A percentile compares a stretch with the other conserved stretches of the same genome.
phyloP scores from a whole-genome alignment of 2,113 vertebrate genomes.

The Chaetodon auriga region DNA sequence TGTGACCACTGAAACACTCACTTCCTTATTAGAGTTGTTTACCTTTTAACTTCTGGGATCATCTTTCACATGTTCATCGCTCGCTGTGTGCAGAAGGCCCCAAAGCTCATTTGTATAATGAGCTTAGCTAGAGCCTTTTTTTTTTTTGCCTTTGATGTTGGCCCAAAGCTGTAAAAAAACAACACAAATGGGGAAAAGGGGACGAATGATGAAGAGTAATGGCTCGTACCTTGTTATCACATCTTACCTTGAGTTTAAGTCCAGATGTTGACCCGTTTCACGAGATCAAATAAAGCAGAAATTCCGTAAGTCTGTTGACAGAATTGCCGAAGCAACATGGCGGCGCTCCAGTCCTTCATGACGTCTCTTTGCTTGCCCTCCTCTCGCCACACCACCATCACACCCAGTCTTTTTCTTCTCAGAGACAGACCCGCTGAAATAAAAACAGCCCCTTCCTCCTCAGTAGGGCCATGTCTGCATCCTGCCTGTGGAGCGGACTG shows the following conservation, averaged over 20 bases:
- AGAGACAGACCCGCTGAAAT: slow-evolving; percentile 26
- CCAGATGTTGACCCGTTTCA: background rate
- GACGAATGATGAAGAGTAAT: background rate
- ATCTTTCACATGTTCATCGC: slow-evolving; percentile 37
- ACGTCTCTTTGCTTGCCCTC: background rate
- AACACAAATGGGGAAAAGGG: background rate
- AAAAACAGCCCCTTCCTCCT: slow-evolving; percentile 32
- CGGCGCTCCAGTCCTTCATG: background rate
- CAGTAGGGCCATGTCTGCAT: slow-evolving; percentile 20
- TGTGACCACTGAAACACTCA: slow-evolving; percentile 1
- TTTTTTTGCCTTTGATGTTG: slow-evolving; percentile 59
- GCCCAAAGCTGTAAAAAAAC: slow-evolving; percentile 35
- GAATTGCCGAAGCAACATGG: background rate
- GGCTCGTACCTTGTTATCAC: slow-evolving; percentile 1
- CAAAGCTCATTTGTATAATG: slow-evolving; percentile 72
- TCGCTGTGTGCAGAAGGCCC: slow-evolving; percentile 3
- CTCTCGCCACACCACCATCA: background rate
- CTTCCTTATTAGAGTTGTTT: slow-evolving; percentile 54
- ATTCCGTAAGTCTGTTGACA: slow-evolving; percentile 7
- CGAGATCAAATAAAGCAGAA: background rate
- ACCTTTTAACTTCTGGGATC: slow-evolving; percentile 42
- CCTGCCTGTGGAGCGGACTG: slow-evolving; percentile 31
- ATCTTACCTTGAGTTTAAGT: background rate
- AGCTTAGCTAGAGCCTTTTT: slow-evolving; percentile 50
- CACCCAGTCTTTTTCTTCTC: slow-evolving; percentile 35